Evolutionary conservation across 2,888 invertebrate genomes (phyloP).

Genomic region (Biston betularia): DNA sequence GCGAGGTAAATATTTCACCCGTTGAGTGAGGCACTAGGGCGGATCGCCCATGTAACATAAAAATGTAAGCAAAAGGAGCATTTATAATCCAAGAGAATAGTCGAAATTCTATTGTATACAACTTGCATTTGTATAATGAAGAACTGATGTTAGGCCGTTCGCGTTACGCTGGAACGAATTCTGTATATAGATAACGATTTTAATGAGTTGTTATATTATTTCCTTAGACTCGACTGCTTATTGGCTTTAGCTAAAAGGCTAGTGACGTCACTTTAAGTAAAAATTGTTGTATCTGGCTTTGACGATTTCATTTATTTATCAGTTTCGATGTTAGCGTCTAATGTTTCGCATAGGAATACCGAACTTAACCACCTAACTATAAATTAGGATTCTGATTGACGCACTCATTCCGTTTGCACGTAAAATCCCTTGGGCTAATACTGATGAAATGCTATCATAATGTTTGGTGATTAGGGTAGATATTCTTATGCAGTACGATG

Average conservation of each 20-base stretch:
- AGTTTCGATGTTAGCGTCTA: neutral
- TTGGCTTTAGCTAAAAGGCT: slow-evolving; percentile 43
- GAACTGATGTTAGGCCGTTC: slow-evolving; percentile 42
- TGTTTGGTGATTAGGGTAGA: neutral
- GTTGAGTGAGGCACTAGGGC: slow-evolving; percentile 79
- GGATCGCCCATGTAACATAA: slow-evolving; percentile 53
- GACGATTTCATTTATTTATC: neutral
- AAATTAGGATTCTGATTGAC: neutral
- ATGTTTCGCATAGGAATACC: neutral
- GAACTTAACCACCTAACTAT: neutral
- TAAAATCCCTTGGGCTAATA: no score
- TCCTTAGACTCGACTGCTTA: slow-evolving; percentile 23
- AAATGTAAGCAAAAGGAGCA: slow-evolving; percentile 65
- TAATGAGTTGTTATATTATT: slow-evolving; percentile 39
- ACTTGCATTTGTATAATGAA: slow-evolving; percentile 65
- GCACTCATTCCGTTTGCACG: neutral
- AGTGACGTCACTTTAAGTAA: neutral
- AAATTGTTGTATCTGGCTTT: neutral
- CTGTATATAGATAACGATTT: slow-evolving; percentile 55
- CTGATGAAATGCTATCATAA: neutral
- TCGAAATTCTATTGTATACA: slow-evolving; percentile 64
- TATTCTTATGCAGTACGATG: neutral
- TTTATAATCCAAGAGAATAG: slow-evolving; percentile 64
- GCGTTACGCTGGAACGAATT: slow-evolving; percentile 50
- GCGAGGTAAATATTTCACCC: slow-evolving; percentile 69